phyloP scores from a whole-genome alignment of 2,113 vertebrate genomes.

The Coptodon rendalli region DNA sequence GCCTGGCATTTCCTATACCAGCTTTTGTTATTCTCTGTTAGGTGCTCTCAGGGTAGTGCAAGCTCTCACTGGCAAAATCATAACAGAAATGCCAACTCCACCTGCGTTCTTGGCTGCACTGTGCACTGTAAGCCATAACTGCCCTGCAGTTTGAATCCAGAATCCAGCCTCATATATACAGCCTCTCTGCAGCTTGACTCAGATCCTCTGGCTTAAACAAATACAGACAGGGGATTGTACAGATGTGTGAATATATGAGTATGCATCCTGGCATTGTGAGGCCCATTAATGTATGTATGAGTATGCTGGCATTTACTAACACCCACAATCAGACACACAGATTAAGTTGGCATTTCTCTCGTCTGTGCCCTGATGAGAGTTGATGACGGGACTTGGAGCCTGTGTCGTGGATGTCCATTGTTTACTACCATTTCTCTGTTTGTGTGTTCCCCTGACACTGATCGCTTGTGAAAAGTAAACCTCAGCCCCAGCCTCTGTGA shows the following conservation, averaged over 20 bases:
- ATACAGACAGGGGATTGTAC: conserved; percentile 21
- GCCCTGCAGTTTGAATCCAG: neutral
- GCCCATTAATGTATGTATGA: conserved; percentile 21
- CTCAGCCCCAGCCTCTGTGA: conserved; percentile 27
- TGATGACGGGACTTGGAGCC: conserved; percentile 7
- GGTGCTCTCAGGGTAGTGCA: neutral
- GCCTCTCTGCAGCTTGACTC: neutral
- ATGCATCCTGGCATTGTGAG: neutral
- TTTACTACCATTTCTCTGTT: conserved; percentile 19
- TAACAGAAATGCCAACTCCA: conserved; percentile 3
- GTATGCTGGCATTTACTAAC: neutral
- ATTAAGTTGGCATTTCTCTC: neutral
- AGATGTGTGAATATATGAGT: conserved; percentile 19
- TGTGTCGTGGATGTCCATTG: conserved; percentile 1
- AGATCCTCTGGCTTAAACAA: neutral
- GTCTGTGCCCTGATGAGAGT: neutral
- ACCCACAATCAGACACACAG: neutral
- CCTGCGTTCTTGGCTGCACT: neutral
- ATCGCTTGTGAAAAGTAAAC: conserved; percentile 54
- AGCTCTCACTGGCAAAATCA: neutral
- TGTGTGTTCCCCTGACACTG: conserved; percentile 21
- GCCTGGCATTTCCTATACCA: neutral
- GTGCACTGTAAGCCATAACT: neutral
- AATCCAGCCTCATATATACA: conserved; percentile 7
- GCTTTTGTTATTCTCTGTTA: neutral